Evolutionary conservation across 2,888 invertebrate species (phyloP).

Genomic region (Cetonia aurata): DNA sequence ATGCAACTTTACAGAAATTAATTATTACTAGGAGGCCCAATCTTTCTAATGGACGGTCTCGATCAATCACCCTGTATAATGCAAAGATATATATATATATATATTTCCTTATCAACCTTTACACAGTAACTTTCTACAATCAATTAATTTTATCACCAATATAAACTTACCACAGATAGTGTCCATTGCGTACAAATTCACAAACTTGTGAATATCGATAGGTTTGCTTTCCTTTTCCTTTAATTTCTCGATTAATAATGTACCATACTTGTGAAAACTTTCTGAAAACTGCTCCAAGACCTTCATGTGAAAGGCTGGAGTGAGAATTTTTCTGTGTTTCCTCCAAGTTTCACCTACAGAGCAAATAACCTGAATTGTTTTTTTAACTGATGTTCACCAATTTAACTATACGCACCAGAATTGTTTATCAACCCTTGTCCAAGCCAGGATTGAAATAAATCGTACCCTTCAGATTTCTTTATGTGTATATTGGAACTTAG

Average conservation of each 20-base stretch:
- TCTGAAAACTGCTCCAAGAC: slow-evolving; percentile 64
- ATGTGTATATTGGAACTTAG: slow-evolving; percentile 51
- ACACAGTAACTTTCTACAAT: too few species aligned
- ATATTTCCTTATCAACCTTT: too few species aligned
- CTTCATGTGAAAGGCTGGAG: slow-evolving; percentile 66
- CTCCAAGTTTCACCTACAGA: slow-evolving; percentile 65
- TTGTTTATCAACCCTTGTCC: slow-evolving; percentile 50
- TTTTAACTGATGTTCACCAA: not conserved
- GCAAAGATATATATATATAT: too few species aligned
- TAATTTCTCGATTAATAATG: slow-evolving; percentile 62
- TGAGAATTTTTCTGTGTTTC: slow-evolving; percentile 65
- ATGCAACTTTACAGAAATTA: too few species aligned
- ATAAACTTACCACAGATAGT: slow-evolving; percentile 62
- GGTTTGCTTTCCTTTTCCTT: slow-evolving; percentile 44
- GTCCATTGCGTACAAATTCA: slow-evolving; percentile 65
- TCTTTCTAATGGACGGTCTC: too few species aligned
- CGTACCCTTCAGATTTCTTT: slow-evolving; percentile 52
- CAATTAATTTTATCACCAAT: too few species aligned
- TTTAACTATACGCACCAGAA: slow-evolving; percentile 45
- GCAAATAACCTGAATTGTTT: too few species aligned
- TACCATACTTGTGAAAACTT: slow-evolving; percentile 65
- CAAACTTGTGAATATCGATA: slow-evolving; percentile 66
- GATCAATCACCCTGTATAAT: too few species aligned
- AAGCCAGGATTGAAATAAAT: slow-evolving; percentile 51
- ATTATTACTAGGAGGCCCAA: too few species aligned